Evolutionary conservation across 2,888 invertebrate species (phyloP).

Genomic region (Leptinotarsa tumamoca): DNA sequence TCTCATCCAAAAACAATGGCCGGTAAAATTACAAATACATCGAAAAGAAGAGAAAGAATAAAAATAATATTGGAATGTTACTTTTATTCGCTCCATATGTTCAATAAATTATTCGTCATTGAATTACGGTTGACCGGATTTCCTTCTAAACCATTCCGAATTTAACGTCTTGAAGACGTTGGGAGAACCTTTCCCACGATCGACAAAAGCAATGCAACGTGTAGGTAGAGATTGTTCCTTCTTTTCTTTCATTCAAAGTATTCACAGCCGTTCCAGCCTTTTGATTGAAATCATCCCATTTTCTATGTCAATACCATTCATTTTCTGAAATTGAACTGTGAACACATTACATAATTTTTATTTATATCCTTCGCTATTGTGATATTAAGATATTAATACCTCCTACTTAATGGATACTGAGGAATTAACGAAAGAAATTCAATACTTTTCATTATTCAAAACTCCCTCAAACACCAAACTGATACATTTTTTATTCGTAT

Average conservation of each 20-base stretch:
- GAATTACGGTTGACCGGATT: slow-evolving; percentile 35
- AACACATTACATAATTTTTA: neutral
- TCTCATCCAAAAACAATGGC: too few relatives aligned
- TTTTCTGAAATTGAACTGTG: slow-evolving; percentile 4
- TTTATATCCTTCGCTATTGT: too few relatives aligned
- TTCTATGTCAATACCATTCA: neutral
- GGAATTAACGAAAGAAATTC: too few relatives aligned
- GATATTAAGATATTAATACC: too few relatives aligned
- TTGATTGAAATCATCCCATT: slow-evolving; percentile 31
- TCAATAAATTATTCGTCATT: neutral
- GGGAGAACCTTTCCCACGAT: slow-evolving; percentile 38
- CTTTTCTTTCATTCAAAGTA: slow-evolving; percentile 30
- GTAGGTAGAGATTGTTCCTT: slow-evolving; percentile 34
- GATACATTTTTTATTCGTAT: too few relatives aligned
- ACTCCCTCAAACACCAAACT: too few relatives aligned
- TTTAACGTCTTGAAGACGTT: slow-evolving; percentile 36
- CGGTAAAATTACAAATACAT: neutral
- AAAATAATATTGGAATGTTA: neutral
- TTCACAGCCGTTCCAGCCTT: slow-evolving; percentile 25
- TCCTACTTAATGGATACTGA: too few relatives aligned
- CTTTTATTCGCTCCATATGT: neutral
- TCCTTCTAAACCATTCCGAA: slow-evolving; percentile 34
- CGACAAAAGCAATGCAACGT: slow-evolving; percentile 34
- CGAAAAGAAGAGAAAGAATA: neutral
- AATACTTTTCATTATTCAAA: too few relatives aligned